Evolutionary conservation across 2,113 vertebrate species (phyloP), one percentile per base, ranked within the genome.

Genomic region (Cisticola juncidis): DNA sequence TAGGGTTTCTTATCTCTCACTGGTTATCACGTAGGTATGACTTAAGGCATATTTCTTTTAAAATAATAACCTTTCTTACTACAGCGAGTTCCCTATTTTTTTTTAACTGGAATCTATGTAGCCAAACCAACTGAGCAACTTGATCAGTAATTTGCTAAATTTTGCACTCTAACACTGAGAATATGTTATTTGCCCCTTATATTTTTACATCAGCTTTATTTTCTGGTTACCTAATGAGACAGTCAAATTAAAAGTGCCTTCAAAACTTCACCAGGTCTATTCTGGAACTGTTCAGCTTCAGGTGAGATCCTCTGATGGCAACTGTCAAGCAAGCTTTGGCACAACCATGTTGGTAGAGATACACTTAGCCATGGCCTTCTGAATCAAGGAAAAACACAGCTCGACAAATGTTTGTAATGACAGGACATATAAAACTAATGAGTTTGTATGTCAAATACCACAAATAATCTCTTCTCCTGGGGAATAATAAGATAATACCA

Each of bases 401-500:
- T 91, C 0, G 1, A 28, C 51, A 45, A 68, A 23, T 31, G 11
- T 83, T 92, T 78, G 18, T 45, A 53, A n/a, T 40, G 50, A 31
- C 25, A 72, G 69, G 24, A 69, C 0, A 3, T 54, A 57, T 69
- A 50, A 76, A 89, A 71, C 10, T 6, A 60, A 33, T 68, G n/a
- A 56, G 48, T 69, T 65, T 72, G 8, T 48, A 18, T 81, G 73
- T 69, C 62, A 76, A 62, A 77, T 53, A 40, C 60, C 6, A 8
- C 80, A 61, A 73, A 85, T 28, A 86, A 73, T 66, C 38, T 81
- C 4, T 80, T 70, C 70, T 76, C 54, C 76, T 24, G 22, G 36
- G 72, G 53, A 76, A 94, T 79, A 70, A 93, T 70, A 54, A 92
- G 76, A 80, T 94, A 68, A 53, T 81, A 42, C 25, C 78, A 68